These are phyloP conservation scores for Cremastobaeus sp. DNA, from an alignment of 2,888 invertebrate species.

Conservation along the genomic window DNA sequence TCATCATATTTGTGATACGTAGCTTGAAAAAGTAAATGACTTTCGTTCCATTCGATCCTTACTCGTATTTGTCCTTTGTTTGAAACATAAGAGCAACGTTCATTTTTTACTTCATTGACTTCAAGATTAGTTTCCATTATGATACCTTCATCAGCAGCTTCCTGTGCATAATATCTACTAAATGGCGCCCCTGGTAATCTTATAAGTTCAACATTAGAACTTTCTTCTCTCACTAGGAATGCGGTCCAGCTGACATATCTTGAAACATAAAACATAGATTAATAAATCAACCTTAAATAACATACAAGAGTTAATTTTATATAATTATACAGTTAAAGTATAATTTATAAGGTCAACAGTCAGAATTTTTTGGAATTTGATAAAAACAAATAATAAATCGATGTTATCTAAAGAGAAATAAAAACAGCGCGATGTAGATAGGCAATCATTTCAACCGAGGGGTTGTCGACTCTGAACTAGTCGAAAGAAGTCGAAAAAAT, in stretches of 20 bases:
- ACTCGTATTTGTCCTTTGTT: slow-evolving; percentile 86
- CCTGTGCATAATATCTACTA: slow-evolving; percentile 89
- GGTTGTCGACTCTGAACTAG: too few species aligned
- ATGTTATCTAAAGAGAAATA: too few species aligned
- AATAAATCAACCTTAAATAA: too few species aligned
- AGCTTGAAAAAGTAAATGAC: slow-evolving; percentile 88
- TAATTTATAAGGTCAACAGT: too few species aligned
- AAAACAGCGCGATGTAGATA: too few species aligned
- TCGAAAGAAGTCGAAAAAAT: too few species aligned
- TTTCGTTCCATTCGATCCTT: slow-evolving; percentile 90
- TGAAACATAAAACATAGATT: slow-evolving; percentile 79
- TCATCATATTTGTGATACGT: slow-evolving; percentile 91
- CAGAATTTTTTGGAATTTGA: too few species aligned
- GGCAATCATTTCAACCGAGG: too few species aligned
- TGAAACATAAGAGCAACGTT: slow-evolving; percentile 85
- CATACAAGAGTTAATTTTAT: too few species aligned
- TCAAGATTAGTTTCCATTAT: slow-evolving; percentile 89
- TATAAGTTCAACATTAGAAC: slow-evolving; percentile 82
- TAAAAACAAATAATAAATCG: too few species aligned
- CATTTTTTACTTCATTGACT: slow-evolving; percentile 85
- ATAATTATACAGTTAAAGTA: too few species aligned
- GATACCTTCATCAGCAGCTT: slow-evolving; percentile 87
- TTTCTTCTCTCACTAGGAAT: slow-evolving; percentile 83
- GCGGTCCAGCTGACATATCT: slow-evolving; percentile 86
- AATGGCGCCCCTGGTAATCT: slow-evolving; percentile 86